Evolutionary conservation across 2,888 invertebrate genomes (phyloP).

Genomic region (Dysmachus trigonus): DNA sequence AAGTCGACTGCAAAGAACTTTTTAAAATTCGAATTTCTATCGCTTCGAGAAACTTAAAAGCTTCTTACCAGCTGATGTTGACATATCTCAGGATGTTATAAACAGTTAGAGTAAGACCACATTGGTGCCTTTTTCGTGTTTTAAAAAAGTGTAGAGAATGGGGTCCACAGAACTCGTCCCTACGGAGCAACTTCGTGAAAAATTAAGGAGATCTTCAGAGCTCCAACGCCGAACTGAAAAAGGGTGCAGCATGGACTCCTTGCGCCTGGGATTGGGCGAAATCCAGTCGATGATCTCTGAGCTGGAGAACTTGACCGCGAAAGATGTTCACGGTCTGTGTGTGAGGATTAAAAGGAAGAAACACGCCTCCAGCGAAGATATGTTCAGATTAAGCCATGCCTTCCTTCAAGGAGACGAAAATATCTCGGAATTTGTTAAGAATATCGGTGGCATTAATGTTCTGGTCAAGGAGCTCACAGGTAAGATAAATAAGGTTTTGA

Average conservation of each 20-base stretch:
- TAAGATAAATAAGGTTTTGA: no score
- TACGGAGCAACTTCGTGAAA: constrained; percentile 51
- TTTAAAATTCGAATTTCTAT: neutral
- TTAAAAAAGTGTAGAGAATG: neutral
- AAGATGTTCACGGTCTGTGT: constrained; percentile 59
- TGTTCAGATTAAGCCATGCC: constrained; percentile 59
- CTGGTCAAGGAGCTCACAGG: constrained; percentile 62
- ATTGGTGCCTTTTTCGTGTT: neutral
- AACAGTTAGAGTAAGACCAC: neutral
- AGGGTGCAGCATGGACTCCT: constrained; percentile 54
- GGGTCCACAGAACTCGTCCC: neutral
- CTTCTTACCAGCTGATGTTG: neutral
- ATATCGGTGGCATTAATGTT: constrained; percentile 59
- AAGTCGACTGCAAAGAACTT: neutral
- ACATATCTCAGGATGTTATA: neutral
- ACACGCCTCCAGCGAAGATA: constrained; percentile 58
- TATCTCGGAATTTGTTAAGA: constrained; percentile 58
- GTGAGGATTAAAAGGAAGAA: constrained; percentile 60
- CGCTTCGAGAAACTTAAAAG: neutral
- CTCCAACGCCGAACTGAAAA: constrained; percentile 55
- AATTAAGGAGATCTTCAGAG: constrained; percentile 56
- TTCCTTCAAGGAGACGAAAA: constrained; percentile 59
- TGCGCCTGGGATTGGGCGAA: constrained; percentile 60
- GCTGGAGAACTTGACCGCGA: constrained; percentile 56
- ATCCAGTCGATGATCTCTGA: constrained; percentile 56